phyloP scores from a whole-genome alignment of 2,113 vertebrate species.

The Salvelinus alpinus region DNA sequence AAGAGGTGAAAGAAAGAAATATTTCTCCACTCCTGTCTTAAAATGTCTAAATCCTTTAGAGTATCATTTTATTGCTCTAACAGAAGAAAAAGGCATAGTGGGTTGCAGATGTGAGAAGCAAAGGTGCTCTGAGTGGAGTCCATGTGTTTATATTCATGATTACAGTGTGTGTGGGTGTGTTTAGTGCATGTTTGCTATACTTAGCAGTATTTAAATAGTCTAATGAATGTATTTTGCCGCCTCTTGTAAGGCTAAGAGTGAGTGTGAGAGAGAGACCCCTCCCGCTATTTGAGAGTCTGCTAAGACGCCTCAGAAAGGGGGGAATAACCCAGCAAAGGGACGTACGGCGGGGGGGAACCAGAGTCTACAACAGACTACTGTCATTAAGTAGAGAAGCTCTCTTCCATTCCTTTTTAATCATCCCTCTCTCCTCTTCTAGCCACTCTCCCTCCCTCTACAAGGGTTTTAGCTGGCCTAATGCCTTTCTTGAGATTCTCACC shows the following conservation, averaged over 20 bases:
- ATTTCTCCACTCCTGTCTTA: too few species aligned
- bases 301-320: too few species aligned
- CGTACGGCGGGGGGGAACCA: too few species aligned
- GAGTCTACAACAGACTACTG: background rate
- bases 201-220: background rate
- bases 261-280: background rate
- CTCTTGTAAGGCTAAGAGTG: too few species aligned
- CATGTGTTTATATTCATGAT: background rate
- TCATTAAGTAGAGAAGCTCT: background rate
- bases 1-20: too few species aligned
- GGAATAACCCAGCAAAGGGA: too few species aligned
- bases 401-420: background rate
- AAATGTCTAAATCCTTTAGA: too few species aligned
- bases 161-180: background rate
- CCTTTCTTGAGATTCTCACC: background rate
- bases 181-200: background rate
- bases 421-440: background rate
- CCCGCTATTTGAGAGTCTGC: background rate
- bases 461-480: background rate
- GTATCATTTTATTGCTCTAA: too few species aligned
- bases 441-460: background rate
- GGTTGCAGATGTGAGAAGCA: too few species aligned
- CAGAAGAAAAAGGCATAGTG: too few species aligned
- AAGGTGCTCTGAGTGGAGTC: too few species aligned
- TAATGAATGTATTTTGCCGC: background rate